Conservation (phyloP, 2,888 invertebrate genomes). For the Argyresthia albistria region DNA sequence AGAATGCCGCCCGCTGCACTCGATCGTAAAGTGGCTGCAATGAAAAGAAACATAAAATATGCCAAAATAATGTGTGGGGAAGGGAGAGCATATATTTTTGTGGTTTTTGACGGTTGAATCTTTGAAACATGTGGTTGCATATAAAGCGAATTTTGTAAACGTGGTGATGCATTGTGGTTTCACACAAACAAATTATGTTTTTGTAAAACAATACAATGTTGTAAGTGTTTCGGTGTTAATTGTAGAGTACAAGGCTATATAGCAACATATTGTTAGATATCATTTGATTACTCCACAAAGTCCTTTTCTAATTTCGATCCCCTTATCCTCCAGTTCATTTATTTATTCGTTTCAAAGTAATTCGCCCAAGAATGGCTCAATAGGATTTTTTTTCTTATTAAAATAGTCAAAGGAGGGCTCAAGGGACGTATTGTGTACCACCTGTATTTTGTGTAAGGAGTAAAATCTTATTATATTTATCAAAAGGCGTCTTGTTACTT, state of each 20-base stretch:
- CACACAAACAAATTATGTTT: no score
- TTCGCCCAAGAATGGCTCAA: conserved; percentile 38
- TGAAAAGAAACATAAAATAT: conserved; percentile 61
- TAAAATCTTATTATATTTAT: conserved; percentile 60
- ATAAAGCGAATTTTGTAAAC: no score
- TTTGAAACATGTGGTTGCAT: conserved; percentile 12
- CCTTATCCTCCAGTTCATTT: conserved; percentile 28
- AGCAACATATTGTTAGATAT: not conserved
- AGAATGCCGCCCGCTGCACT: conserved; percentile 41
- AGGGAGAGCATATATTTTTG: conserved; percentile 51
- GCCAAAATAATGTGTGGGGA: conserved; percentile 32
- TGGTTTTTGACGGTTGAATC: conserved; percentile 17
- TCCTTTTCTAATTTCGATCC: conserved; percentile 63
- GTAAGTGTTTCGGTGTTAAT: no score
- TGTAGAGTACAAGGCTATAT: not conserved
- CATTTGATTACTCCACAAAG: conserved; percentile 54
- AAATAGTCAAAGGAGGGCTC: conserved; percentile 58
- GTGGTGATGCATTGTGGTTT: no score
- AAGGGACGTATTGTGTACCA: conserved; percentile 54
- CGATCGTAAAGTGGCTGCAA: conserved; percentile 58
- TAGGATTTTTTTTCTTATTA: conserved; percentile 60
- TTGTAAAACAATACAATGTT: no score
- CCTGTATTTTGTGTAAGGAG: conserved; percentile 55
- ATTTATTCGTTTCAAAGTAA: conserved; percentile 63
- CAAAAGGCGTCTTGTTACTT: conserved; percentile 57